phyloP scores from a whole-genome alignment of 2,113 vertebrate species.

The Podarcis cretensis region DNA sequence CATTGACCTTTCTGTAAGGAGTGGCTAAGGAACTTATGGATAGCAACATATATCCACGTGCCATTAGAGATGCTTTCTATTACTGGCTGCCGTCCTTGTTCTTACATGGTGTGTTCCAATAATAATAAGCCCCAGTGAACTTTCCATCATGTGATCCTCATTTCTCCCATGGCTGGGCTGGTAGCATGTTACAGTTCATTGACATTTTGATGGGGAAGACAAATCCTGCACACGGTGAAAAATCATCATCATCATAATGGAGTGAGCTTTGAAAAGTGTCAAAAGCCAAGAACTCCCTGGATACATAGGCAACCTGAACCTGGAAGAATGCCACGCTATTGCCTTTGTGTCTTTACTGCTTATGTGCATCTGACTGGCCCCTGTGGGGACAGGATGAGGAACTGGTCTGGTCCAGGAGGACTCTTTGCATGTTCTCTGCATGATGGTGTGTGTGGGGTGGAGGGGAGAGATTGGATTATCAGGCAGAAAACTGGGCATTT shows the following conservation, averaged over 20 bases:
- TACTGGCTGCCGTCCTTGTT: conserved; percentile 58
- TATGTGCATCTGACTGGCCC: too few species aligned
- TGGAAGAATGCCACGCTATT: neutral
- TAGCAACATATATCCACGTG: conserved; percentile 30
- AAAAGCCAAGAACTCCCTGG: neutral
- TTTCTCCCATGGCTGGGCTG: conserved; percentile 5
- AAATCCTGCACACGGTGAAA: conserved; percentile 3
- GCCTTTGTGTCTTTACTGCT: too few species aligned
- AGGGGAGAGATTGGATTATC: too few species aligned
- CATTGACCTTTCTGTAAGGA: conserved; percentile 69
- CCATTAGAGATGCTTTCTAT: conserved; percentile 45
- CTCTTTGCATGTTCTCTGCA: too few species aligned
- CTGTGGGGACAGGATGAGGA: too few species aligned
- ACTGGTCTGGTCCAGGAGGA: too few species aligned
- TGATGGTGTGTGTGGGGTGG: too few species aligned
- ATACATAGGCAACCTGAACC: neutral
- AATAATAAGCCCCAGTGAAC: conserved; percentile 56
- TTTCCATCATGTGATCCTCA: conserved; percentile 56
- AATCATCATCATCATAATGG: neutral
- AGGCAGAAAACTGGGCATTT: neutral
- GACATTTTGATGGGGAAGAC: conserved; percentile 20
- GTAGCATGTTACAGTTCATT: neutral
- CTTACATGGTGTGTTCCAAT: conserved; percentile 51
- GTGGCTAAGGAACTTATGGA: conserved; percentile 42
- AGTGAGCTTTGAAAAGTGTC: conserved; percentile 21